Evolutionary conservation across 1,140 invertebrate species (phyloP), one percentile per base, ranked within the genome.

Genomic region (Drosophila setifemur): DNA sequence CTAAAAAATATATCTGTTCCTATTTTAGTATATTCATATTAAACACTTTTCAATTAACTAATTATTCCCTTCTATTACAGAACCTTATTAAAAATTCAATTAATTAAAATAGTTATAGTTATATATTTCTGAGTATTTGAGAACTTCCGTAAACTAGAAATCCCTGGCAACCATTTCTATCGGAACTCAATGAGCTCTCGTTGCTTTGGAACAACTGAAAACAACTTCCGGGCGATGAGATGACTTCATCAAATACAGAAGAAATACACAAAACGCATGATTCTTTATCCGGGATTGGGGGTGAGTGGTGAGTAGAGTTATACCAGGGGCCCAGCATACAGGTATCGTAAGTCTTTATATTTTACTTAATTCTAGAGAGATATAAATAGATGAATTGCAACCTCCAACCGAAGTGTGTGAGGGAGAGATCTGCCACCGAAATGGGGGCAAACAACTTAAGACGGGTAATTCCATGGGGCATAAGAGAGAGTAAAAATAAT

Each of bases 261-360:
- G 12, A 16, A n/a, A n/a, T n/a, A n/a, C n/a, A n/a, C 40, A 60
- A 9, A 45, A 63, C 25, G 49, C 12, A 54, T 29, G 50, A 64
- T 63, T 29, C 37, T 42, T 9, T n/a, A n/a, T n/a, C n/a, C n/a
- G n/a, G 23, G 37, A 9, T 14, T 52, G 11, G 25, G n/a, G 3
- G 23, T 2, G 25, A 25, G 16, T 19, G 23, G 23, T 49, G 33
- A 49, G 19, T 31, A 49, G 33, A 66, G 55, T 48, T 64, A 64
- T 64, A 58, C 57, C 53, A 58, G 29, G 57, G 53, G 60, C 55
- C 60, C 55, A 64, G 40, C 60, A 63, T 25, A 48, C 55, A 29
- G 37, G 26, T 29, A 9, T 4, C 5, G 21, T 23, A 23, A 5
- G 21, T 11, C 11, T 35, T 2, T 35, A 55, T 48, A 47, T 8